Evolutionary conservation across 2,888 invertebrate species (phyloP), one percentile per base, ranked within the genome.

Genomic region (Malthinus flaveolus): DNA sequence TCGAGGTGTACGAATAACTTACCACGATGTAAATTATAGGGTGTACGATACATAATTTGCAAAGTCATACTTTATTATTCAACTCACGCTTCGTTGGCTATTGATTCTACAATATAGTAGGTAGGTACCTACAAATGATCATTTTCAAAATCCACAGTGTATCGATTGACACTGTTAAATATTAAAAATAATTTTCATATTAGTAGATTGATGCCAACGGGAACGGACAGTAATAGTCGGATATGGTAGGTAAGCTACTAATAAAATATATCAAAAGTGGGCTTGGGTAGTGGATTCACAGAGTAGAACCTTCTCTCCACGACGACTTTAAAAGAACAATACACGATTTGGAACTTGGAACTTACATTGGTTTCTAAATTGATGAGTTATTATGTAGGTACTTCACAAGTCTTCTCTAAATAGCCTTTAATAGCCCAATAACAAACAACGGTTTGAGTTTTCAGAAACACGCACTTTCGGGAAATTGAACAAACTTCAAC

Each of bases 1-100:
- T 35, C 7, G 11, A 45, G 31, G 23, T 46, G 44, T 48, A 37
- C 33, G 46, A 12, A 49, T 49, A 35, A 12, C 44, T 48, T 47
- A 49, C 44, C 42, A 55, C 42, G 42, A 44, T 34, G 49, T 31
- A 55, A 55, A 55, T 55, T 55, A 55, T 45, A 55, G 55, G 55
- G 55, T 49, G 48, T 34, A 33, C 32, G 44, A 34, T 32, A 11
- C 39, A 55, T 44, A 49, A 55, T 49, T 55, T 55, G 39, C 33
- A 49, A 55, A 49, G 49, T 49, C 42, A 42, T 49, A 42, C 55
- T 35, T 48, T 36, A 55, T 49, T 35, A 55, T 48, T 15, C 44
- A 36, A 35, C 49, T 44, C 55, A 55, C 55, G 55, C 55, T 49
- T 55, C 55, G 35, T 10, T 34, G 54, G 31, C 47, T 55, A 54